Conservation (phyloP, 2,797 vertebrate species). For the Xiphorhynchus erythropygius region DNA sequence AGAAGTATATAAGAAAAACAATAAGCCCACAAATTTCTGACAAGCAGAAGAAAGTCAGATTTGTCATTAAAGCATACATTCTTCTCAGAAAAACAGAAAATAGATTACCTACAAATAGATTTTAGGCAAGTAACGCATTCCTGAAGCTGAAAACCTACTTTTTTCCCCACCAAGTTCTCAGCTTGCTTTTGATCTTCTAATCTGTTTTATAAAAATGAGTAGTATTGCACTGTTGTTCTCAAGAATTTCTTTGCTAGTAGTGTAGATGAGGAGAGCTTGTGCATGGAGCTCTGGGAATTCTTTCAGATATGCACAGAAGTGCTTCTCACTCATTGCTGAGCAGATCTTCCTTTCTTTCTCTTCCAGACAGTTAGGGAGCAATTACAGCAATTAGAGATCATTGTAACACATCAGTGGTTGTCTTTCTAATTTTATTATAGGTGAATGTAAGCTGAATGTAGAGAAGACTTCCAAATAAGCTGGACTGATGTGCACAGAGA, state of each 20-base stretch:
- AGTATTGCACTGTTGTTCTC: background rate
- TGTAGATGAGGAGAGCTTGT: background rate
- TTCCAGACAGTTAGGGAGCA: background rate
- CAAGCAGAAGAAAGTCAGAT: background rate
- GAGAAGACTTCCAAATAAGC: slow-evolving; percentile 69
- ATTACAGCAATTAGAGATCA: background rate
- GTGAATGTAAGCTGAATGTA: slow-evolving; percentile 76
- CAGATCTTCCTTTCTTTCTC: background rate
- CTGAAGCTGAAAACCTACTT: background rate
- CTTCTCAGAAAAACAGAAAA: background rate
- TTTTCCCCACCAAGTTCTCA: background rate
- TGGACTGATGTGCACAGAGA: slow-evolving; percentile 80
- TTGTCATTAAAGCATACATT: background rate
- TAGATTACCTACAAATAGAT: background rate
- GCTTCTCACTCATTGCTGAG: background rate
- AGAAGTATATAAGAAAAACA: background rate
- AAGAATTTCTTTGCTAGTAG: background rate
- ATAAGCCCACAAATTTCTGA: background rate
- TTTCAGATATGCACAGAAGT: background rate
- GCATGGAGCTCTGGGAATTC: background rate
- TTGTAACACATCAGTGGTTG: background rate
- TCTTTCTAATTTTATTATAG: slow-evolving; percentile 73
- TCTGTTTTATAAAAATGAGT: background rate
- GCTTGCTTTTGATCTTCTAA: background rate
- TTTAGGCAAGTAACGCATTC: background rate